phyloP scores from a whole-genome alignment of 2,113 vertebrate genomes.

The Brachirus orientalis region DNA sequence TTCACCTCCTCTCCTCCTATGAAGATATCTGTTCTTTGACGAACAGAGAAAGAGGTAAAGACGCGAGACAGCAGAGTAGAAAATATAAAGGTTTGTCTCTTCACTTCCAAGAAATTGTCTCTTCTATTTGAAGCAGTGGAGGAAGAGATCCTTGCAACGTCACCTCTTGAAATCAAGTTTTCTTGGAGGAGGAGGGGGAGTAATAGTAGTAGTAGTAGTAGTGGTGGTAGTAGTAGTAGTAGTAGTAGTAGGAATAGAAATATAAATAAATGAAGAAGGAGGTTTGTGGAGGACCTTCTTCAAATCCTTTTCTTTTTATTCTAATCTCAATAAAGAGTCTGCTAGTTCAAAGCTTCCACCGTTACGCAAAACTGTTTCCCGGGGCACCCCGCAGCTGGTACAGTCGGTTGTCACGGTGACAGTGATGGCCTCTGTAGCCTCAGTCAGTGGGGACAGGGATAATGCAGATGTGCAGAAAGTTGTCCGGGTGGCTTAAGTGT shows the following conservation, averaged over 20 bases:
- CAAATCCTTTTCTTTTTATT: slow-evolving; percentile 20
- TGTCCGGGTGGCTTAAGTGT: slow-evolving; percentile 98
- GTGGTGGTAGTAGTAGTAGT: background rate
- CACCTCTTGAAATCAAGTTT: background rate
- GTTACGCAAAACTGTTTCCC: too few species aligned
- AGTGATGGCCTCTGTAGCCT: slow-evolving; percentile 54
- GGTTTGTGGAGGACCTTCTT: slow-evolving; percentile 9
- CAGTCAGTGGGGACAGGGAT: slow-evolving; percentile 90
- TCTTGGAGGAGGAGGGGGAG: slow-evolving; percentile 2
- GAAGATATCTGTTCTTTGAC: slow-evolving; percentile 6
- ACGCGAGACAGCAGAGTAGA: background rate
- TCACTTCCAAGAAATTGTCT: background rate
- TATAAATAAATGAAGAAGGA: slow-evolving; percentile 19
- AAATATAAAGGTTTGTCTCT: slow-evolving; percentile 8
- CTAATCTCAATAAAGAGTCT: slow-evolving; percentile 20
- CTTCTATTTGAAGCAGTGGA: slow-evolving; percentile 5
- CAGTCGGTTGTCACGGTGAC: slow-evolving; percentile 6
- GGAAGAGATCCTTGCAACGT: slow-evolving; percentile 16
- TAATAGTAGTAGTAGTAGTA: background rate
- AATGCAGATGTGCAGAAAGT: slow-evolving; percentile 97
- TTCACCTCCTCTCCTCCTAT: slow-evolving; percentile 9
- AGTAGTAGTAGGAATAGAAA: slow-evolving; percentile 12
- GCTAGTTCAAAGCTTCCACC: slow-evolving; percentile 17
- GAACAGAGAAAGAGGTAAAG: background rate
- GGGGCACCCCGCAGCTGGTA: background rate